phyloP scores from a whole-genome alignment of 2,888 invertebrate genomes.

The Pseudococcus viburni region DNA sequence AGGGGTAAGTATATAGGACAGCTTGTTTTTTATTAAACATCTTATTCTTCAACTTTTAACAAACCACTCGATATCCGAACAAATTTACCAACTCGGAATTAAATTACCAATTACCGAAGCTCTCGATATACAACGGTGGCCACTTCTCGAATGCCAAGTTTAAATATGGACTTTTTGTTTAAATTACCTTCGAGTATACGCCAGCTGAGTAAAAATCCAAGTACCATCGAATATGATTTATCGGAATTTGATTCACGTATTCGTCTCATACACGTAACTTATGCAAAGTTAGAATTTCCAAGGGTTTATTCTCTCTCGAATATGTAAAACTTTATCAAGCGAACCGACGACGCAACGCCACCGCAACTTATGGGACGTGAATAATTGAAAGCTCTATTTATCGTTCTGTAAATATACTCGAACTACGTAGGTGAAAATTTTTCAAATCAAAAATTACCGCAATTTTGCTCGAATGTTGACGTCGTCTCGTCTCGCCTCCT shows the following conservation, averaged over 20 bases:
- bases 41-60: constrained; percentile 5
- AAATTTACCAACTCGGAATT: not conserved
- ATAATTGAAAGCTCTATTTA: constrained; percentile 7
- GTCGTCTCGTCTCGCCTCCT: not conserved
- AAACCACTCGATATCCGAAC: not conserved
- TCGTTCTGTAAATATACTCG: constrained; percentile 21
- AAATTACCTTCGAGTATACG: constrained; percentile 29
- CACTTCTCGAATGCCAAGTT: not conserved
- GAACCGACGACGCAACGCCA: not conserved
- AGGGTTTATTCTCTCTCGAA: not conserved
- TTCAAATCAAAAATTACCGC: not conserved
- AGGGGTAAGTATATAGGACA: not conserved
- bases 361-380: not conserved
- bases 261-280: not conserved
- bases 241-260: constrained; percentile 53
- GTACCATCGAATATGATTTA: constrained; percentile 54
- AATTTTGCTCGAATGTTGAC: not conserved
- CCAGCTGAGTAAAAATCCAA: constrained; percentile 1
- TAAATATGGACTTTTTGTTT: constrained; percentile 34
- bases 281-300: not conserved
- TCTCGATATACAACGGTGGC: constrained; percentile 8
- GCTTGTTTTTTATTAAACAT: not conserved
- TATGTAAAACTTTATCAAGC: no score
- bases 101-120: constrained; percentile 43
- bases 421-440: not conserved